A percentile compares a stretch with the other conserved stretches of the same genome.
phyloP scores from a whole-genome alignment of 2,888 invertebrate genomes.

The Mimumesa dahlbomi region DNA sequence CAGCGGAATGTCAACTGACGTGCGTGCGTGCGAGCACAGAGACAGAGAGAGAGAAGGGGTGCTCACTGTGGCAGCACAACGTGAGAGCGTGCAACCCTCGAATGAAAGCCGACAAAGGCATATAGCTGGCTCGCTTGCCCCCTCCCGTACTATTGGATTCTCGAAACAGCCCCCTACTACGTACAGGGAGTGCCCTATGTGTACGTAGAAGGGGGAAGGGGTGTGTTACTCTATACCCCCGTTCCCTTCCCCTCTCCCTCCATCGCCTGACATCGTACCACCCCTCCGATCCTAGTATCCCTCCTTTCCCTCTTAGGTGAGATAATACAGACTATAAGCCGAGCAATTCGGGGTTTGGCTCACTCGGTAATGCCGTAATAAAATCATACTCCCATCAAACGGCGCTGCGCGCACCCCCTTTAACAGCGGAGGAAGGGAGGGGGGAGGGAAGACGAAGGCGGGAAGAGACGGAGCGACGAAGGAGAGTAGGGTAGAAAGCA shows the following conservation, averaged over 20 bases:
- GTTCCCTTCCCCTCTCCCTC: conserved; percentile 33
- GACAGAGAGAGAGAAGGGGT: conserved; percentile 45
- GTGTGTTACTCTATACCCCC: conserved; percentile 44
- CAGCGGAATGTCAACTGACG: conserved; percentile 71
- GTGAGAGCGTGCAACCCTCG: conserved; percentile 72
- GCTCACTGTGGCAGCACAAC: conserved; percentile 60
- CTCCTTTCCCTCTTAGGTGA: conserved; percentile 69
- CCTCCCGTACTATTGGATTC: conserved; percentile 40
- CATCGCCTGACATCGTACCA: conserved; percentile 34
- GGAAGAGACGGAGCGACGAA: conserved; percentile 38
- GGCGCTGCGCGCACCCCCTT: conserved; percentile 73
- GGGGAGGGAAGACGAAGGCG: conserved; percentile 11
- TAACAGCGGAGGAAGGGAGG: conserved; percentile 38
- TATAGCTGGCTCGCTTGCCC: conserved; percentile 59
- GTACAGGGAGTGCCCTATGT: conserved; percentile 47
- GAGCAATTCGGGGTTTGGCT: conserved; percentile 79
- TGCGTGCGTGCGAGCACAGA: conserved; percentile 60
- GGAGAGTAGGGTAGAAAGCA: conserved; percentile 12
- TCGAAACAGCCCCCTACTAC: conserved; percentile 61
- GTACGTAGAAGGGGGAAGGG: conserved; percentile 43
- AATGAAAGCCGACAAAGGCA: conserved; percentile 73
- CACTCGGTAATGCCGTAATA: conserved; percentile 80
- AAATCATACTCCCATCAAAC: conserved; percentile 80
- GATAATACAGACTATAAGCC: conserved; percentile 80
- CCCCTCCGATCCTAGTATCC: conserved; percentile 22